Percentiles rank a stretch among this genome's conserved stretches.
phyloP scores from a whole-genome alignment of 2,888 invertebrate species.

The Pterostichus niger region DNA sequence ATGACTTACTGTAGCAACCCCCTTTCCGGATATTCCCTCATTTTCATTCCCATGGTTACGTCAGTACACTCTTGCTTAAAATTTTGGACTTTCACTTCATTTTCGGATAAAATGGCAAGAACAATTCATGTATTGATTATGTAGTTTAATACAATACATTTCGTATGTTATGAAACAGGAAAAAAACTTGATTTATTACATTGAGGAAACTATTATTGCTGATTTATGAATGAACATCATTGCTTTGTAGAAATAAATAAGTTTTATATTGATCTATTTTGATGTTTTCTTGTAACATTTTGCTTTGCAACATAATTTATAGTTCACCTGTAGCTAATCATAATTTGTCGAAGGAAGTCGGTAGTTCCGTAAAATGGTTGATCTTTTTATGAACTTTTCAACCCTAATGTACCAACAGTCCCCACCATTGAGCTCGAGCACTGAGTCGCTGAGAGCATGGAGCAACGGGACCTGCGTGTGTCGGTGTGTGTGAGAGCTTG shows the following conservation, averaged over 20 bases:
- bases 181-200: too few species aligned
- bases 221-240: conserved; percentile 5
- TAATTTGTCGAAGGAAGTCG: background rate
- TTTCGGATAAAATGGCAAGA: background rate
- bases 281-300: background rate
- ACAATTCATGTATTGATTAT: too few species aligned
- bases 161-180: too few species aligned
- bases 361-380: conserved; percentile 4
- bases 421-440: conserved; percentile 51
- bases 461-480: conserved; percentile 45
- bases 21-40: conserved; percentile 57
- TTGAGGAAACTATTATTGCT: background rate
- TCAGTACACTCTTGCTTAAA: conserved; percentile 54
- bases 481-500: conserved; percentile 2
- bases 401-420: conserved; percentile 62
- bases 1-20: conserved; percentile 50
- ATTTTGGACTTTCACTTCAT: conserved; percentile 13
- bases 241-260: background rate
- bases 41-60: conserved; percentile 63
- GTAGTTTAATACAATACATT: too few species aligned
- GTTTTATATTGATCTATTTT: background rate
- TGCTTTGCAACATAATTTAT: background rate
- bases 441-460: conserved; percentile 11
- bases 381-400: conserved; percentile 54
- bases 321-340: conserved; percentile 32